Evolutionary conservation across 1,140 invertebrate genomes (phyloP), one percentile per base, ranked within the genome.

Genomic region (Diorhabda elongata): DNA sequence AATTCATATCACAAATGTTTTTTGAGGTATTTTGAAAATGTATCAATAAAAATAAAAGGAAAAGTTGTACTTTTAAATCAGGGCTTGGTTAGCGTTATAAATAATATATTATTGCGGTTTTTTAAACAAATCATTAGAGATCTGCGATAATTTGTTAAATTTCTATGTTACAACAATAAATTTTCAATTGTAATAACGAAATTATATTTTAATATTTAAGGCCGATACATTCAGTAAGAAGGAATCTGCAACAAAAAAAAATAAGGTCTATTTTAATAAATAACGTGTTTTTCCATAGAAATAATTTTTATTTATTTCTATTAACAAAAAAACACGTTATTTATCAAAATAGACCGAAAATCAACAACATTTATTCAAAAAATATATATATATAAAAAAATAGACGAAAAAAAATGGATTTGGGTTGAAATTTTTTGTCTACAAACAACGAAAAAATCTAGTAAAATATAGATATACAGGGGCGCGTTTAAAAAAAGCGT

Each of bases 201-300:
- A 76, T 78, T 77, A 77, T 75, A 76, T 63, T 78, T 76, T 79
- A 76, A 75, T 75, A 75, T 76, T 80, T 81, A 81, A 81, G 80
- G 80, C 80, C 80, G 79, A 81, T 80, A 80, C 80, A 81, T 71
- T 81, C 78, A 78, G 77, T 80, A 75, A 78, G 75, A 80, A 81
- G 78, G 75, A 81, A 81, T 81, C 77, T 80, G 76, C 57, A 80
- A 80, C 72, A 77, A 73, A 72, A 65, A 59, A 73, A 64, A 66
- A 42, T 26, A 56, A 56, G 58, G 11, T 60, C 26, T 60, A 26
- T 60, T 60, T 52, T 6, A 8, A 8, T 52, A 3, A 8, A 3
- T 3, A 52, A 52, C 47, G 6, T 8, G 47, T 52, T 52, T 52
- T 4, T 52, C 26, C 26, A 26, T 26, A 26, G 26, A 26, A 26